These are phyloP conservation scores for Babyrousa celebensis DNA, from an alignment of 2,797 vertebrate genomes.

Conservation along the genomic window DNA sequence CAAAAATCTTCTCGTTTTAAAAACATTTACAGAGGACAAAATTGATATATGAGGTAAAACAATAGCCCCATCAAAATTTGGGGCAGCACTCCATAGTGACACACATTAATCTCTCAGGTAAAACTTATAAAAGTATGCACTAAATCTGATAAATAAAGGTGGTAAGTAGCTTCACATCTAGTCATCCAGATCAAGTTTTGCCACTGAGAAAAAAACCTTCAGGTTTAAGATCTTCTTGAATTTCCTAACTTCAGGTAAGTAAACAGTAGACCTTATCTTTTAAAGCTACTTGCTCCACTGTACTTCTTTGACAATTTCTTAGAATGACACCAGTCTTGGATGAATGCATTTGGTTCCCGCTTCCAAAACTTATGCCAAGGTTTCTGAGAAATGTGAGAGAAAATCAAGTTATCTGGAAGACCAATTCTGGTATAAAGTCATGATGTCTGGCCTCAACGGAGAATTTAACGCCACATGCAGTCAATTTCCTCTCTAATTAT, in stretches of 20 bases:
- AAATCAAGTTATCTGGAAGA: not conserved
- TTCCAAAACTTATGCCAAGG: not conserved
- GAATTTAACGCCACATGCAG: not conserved
- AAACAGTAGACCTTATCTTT: not conserved
- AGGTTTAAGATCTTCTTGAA: not conserved
- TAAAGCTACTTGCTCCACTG: not conserved
- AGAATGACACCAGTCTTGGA: constrained; percentile 6
- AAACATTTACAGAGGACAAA: not conserved
- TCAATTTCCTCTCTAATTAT: not conserved
- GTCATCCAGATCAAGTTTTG: not conserved
- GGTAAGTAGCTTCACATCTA: not conserved
- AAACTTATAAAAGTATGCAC: not conserved
- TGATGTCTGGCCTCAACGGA: not conserved
- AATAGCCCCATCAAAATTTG: not conserved
- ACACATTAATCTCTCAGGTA: not conserved
- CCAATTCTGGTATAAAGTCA: not conserved
- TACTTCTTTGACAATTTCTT: not conserved
- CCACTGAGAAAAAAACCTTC: not conserved
- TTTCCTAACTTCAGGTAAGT: not conserved
- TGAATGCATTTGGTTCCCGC: not conserved
- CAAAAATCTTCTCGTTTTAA: constrained; percentile 35
- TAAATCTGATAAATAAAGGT: constrained; percentile 38
- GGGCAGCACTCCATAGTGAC: not conserved
- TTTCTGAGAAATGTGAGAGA: constrained; percentile 4
- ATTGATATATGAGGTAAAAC: not conserved